Percentiles rank a stretch among this genome's conserved stretches.
Evolutionary conservation across 2,888 invertebrate species (phyloP).

Genomic region (Troglohyphantes excavatus): DNA sequence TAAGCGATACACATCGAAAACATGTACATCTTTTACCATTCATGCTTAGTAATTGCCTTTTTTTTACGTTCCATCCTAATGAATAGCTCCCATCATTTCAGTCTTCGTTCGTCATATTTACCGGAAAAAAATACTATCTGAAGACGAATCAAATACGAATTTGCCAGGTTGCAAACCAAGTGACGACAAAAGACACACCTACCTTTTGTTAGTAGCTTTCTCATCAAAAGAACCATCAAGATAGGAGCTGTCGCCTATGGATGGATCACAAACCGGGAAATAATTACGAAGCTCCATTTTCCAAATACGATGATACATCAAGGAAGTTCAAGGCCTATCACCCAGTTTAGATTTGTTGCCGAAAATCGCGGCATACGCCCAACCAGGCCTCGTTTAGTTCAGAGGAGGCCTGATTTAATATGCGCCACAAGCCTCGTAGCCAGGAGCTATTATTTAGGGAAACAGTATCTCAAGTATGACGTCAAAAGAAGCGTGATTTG

Average conservation of each 20-base stretch:
- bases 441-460: slow-evolving; percentile 43
- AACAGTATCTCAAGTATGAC: slow-evolving; percentile 32
- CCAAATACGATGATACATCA: slow-evolving; percentile 36
- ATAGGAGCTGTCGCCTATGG: slow-evolving; percentile 30
- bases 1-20: no score
- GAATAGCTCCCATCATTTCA: neutral
- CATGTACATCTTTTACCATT: neutral
- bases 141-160: neutral
- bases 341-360: slow-evolving; percentile 34
- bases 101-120: neutral
- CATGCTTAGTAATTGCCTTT: neutral
- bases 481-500: slow-evolving; percentile 52
- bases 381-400: slow-evolving; percentile 9
- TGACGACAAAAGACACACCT: slow-evolving; percentile 3
- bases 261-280: slow-evolving; percentile 52
- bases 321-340: slow-evolving; percentile 63
- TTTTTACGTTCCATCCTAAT: neutral
- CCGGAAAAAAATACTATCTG: neutral
- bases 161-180: neutral
- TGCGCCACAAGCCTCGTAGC: slow-evolving; percentile 10
- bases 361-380: slow-evolving; percentile 54
- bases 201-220: neutral
- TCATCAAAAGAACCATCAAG: slow-evolving; percentile 2
- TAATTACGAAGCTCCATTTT: slow-evolving; percentile 47
- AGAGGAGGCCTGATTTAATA: slow-evolving; percentile 40